Evolutionary conservation across 2,113 vertebrate genomes (phyloP).

Genomic region (Symphodus melops): DNA sequence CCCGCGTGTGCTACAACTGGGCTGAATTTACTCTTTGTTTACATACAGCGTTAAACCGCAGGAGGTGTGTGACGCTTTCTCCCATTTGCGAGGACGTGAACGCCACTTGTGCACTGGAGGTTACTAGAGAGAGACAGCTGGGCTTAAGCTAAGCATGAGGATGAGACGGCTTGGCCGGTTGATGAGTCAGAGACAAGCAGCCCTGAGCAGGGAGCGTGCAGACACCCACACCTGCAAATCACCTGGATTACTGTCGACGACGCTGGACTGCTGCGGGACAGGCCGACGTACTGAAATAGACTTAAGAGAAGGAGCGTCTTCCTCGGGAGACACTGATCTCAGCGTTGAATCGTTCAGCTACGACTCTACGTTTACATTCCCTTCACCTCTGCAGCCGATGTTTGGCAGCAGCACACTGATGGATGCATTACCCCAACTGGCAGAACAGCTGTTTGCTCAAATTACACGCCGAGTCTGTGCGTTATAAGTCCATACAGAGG

Average conservation of each 20-base stretch:
- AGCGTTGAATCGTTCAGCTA: neutral
- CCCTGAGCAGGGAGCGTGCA: slow-evolving; percentile 16
- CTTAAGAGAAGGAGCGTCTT: neutral
- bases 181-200: slow-evolving; percentile 64
- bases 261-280: neutral
- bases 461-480: neutral
- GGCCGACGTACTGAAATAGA: neutral
- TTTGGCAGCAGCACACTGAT: neutral
- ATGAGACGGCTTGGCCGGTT: slow-evolving; percentile 39
- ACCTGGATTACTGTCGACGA: slow-evolving; percentile 62
- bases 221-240: slow-evolving; percentile 60
- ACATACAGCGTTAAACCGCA: neutral
- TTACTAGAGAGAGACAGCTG: slow-evolving; percentile 23
- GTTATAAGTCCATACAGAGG: neutral
- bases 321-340: neutral
- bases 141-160: slow-evolving; percentile 47
- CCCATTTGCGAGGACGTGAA: neutral
- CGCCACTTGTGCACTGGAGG: slow-evolving; percentile 6
- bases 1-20: neutral
- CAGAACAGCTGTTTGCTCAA: neutral
- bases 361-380: too few relatives aligned
- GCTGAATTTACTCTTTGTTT: neutral
- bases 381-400: neutral
- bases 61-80: neutral
- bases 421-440: neutral